Conservation (phyloP, 2,888 invertebrate species). For the Phalera bucephala region DNA sequence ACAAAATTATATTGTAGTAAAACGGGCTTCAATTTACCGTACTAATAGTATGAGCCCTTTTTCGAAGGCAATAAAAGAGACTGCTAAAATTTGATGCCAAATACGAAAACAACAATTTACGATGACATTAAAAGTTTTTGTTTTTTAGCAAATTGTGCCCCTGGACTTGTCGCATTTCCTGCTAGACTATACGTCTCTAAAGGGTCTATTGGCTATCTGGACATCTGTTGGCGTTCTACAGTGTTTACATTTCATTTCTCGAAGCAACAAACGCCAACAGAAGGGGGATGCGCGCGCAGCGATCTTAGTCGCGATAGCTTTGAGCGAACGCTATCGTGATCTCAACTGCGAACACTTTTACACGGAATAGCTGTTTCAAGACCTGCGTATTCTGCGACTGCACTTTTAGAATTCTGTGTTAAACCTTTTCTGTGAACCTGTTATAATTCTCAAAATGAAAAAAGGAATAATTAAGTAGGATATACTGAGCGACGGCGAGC, state of each 20-base stretch:
- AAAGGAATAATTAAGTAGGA: no score
- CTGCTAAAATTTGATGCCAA: no score
- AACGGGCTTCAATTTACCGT: no score
- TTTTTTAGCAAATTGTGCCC: no score
- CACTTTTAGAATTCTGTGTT: conserved; percentile 31
- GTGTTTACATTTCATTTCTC: conserved; percentile 81
- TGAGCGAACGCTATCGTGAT: conserved; percentile 66
- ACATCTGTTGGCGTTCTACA: conserved; percentile 73
- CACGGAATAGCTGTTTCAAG: conserved; percentile 35
- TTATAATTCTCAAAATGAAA: no score
- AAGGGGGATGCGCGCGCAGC: conserved; percentile 64
- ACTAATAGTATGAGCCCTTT: no score
- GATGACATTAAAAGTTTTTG: no score
- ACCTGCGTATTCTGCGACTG: conserved; percentile 41
- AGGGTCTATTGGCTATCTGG: conserved; percentile 77
- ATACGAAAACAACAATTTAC: no score
- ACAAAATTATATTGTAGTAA: no score
- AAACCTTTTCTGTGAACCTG: neutral
- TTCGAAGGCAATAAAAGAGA: no score
- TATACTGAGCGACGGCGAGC: no score
- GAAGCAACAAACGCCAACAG: conserved; percentile 67
- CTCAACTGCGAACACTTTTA: conserved; percentile 48
- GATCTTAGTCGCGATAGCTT: conserved; percentile 76
- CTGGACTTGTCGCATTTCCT: conserved; percentile 43
- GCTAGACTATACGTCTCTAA: conserved; percentile 40